These are phyloP conservation scores for Perca schrenkii DNA, from an alignment of 2,113 vertebrate species.

Conservation along the genomic window DNA sequence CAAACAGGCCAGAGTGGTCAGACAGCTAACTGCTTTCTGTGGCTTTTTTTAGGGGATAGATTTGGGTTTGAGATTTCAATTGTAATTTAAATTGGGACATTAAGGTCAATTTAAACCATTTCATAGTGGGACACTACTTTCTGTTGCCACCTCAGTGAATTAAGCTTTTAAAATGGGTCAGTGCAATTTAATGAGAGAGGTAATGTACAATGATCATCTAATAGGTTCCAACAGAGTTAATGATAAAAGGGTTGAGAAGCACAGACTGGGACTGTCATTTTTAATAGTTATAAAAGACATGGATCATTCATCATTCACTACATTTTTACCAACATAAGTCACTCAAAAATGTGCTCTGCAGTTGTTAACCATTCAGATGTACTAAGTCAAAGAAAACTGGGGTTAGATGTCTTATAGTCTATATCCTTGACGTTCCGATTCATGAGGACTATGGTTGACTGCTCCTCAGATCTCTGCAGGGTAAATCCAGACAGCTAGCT, in stretches of 20 bases:
- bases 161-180: neutral
- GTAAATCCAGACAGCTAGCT: too few relatives aligned
- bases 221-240: neutral
- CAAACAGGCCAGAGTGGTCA: neutral
- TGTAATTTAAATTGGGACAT: constrained; percentile 17
- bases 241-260: neutral
- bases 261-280: neutral
- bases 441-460: too few relatives aligned
- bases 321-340: neutral
- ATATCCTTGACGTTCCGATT: too few relatives aligned
- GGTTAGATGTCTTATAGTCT: too few relatives aligned
- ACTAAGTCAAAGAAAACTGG: neutral
- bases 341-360: neutral
- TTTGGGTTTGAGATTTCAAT: constrained; percentile 18
- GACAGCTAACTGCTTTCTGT: neutral
- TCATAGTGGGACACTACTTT: neutral
- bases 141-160: neutral
- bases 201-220: constrained; percentile 13
- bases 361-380: neutral
- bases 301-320: neutral
- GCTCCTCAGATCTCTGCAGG: too few relatives aligned
- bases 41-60: neutral
- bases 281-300: neutral
- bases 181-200: constrained; percentile 3
- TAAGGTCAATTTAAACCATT: constrained; percentile 4